A percentile compares a stretch with the other conserved stretches of the same genome.
phyloP scores from a whole-genome alignment of 2,888 invertebrate species.

The Chalcis sispes region DNA sequence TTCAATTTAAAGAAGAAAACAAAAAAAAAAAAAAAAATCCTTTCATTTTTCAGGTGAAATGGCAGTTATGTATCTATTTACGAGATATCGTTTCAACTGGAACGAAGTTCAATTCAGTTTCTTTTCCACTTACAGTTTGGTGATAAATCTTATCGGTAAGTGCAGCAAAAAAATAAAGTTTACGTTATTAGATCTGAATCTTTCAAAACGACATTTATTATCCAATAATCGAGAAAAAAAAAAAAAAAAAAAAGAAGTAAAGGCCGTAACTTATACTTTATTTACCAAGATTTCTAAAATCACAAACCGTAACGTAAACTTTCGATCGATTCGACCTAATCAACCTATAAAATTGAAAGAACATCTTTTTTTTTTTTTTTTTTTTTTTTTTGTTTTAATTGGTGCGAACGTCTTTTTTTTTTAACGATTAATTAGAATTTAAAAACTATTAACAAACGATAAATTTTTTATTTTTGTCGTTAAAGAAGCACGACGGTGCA shows the following conservation, averaged over 20 bases:
- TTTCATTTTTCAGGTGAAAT: constrained; percentile 83
- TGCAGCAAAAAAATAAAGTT: constrained; percentile 46
- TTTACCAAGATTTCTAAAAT: constrained; percentile 26
- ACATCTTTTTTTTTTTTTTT: too few species aligned
- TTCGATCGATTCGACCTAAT: constrained; percentile 14
- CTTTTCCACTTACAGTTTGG: constrained; percentile 90
- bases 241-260: constrained; percentile 16
- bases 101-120: constrained; percentile 91
- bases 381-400: too few species aligned
- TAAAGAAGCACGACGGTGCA: too few species aligned
- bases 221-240: constrained; percentile 9
- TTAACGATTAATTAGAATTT: too few species aligned
- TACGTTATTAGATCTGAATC: not conserved
- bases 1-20: not conserved
- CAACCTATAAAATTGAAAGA: too few species aligned
- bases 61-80: constrained; percentile 90
- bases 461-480: too few species aligned
- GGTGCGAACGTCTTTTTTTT: too few species aligned
- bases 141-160: constrained; percentile 88
- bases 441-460: too few species aligned
- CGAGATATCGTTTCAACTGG: constrained; percentile 91
- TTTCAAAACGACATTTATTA: constrained; percentile 48
- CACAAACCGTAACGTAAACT: constrained; percentile 5
- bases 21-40: not conserved
- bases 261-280: constrained; percentile 12